Evolutionary conservation across 1,140 invertebrate genomes (phyloP), one percentile per base, ranked within the genome.

Genomic region (Euwallacea similis): DNA sequence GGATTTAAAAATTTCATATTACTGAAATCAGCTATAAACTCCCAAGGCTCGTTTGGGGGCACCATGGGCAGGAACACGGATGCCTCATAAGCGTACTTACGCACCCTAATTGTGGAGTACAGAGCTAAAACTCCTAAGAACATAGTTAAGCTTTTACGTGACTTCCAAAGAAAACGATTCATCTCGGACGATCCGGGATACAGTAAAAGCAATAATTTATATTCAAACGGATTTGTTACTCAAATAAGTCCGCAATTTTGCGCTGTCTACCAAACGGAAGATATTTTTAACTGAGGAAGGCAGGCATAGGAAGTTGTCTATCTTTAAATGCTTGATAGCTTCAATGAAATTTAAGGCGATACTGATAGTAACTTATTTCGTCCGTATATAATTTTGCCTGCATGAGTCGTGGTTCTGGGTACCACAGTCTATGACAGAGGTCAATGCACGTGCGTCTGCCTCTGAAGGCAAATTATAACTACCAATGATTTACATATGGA

Each of bases 11-110:
- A 84, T 63, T 87, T 85, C 85, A 88, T 87, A 74, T 91, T 91
- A 74, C 86, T 89, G 72, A 92, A 91, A 81, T 91, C 90, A 2
- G 89, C 87, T 15, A 90, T 84, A 79, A 86, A 91, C 79, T 90
- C 88, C 89, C 90, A 91, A 11, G 89, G 86, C n/a, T 81, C 79
- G 74, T 85, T 83, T 13, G 89, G 84, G 75, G 85, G 82, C 0
- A 85, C 78, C 75, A 88, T 84, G n/a, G 67, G 67, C 42, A 77
- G 65, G 63, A 76, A 72, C 21, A 76, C 71, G 9, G 56, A 65
- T 10, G 69, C 60, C 61, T 71, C 72, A 58, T 79, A 71, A 61
- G 72, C 72, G 67, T 80, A 79, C 61, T 70, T 73, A 56, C 76
- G 64, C 13, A 75, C 66, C 66, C 77, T 54, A 15, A 79, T 10